Evolutionary conservation across 2,113 vertebrate genomes (phyloP).

Genomic region (Apeltes quadracus): DNA sequence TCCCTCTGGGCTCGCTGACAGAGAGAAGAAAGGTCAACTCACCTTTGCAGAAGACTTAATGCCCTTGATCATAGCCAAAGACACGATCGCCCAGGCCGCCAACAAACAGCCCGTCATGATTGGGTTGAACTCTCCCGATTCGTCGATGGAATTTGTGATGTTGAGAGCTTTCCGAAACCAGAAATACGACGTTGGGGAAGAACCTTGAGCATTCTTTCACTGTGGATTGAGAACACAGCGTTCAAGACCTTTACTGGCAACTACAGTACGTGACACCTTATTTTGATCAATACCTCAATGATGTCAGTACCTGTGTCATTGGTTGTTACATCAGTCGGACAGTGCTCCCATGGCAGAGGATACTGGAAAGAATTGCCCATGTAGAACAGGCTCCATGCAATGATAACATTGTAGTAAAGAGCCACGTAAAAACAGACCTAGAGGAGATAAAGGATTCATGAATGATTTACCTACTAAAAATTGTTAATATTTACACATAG

Average conservation of each 20-base stretch:
- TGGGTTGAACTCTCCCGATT: constrained; percentile 76
- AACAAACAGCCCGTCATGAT: constrained; percentile 81
- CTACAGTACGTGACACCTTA: not conserved
- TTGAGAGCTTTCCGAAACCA: constrained; percentile 87
- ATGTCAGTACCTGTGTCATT: constrained; percentile 72
- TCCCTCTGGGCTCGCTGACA: not conserved
- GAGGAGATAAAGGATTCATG: constrained; percentile 25
- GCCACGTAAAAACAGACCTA: constrained; percentile 84
- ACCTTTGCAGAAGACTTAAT: constrained; percentile 87
- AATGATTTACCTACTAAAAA: not conserved
- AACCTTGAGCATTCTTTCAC: constrained; percentile 81
- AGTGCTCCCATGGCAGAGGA: constrained; percentile 84
- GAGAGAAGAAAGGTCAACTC: not conserved
- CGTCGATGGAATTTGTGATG: constrained; percentile 82
- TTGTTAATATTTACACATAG: constrained; percentile 18
- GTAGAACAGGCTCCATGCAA: constrained; percentile 85
- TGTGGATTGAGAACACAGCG: constrained; percentile 50
- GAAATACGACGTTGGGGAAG: constrained; percentile 84
- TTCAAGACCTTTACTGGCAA: not conserved
- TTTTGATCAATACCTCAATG: not conserved
- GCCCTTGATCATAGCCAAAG: constrained; percentile 83
- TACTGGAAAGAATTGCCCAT: constrained; percentile 84
- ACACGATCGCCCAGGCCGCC: constrained; percentile 82
- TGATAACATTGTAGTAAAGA: constrained; percentile 85
- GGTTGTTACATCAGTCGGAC: constrained; percentile 75